These are phyloP conservation scores for Micrasema longulum DNA, from an alignment of 1,140 invertebrate species.

Conservation along the genomic window DNA sequence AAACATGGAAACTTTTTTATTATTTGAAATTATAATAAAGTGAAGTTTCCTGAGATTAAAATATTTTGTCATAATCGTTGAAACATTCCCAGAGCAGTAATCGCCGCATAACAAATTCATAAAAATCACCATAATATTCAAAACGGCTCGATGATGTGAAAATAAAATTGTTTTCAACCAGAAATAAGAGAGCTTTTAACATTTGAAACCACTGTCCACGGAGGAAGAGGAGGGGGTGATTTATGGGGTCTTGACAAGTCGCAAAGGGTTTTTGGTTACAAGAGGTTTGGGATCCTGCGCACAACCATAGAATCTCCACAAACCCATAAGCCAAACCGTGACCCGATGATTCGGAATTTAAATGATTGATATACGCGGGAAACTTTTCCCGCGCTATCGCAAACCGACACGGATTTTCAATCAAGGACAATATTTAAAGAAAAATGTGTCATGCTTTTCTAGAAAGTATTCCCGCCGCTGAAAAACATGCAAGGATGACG, in stretches of 20 bases:
- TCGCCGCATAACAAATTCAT: too few species aligned
- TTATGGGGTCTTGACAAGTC: constrained; percentile 34
- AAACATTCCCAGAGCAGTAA: too few species aligned
- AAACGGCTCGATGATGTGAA: too few species aligned
- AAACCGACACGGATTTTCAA: constrained; percentile 31
- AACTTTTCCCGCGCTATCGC: constrained; percentile 25
- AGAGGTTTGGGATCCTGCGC: neutral
- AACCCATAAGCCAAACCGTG: constrained; percentile 30
- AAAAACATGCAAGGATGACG: constrained; percentile 16
- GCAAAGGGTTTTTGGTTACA: constrained; percentile 11
- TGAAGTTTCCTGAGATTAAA: too few species aligned
- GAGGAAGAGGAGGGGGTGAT: constrained; percentile 21
- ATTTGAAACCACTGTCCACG: constrained; percentile 25
- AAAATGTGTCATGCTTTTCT: constrained; percentile 33
- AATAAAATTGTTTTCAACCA: constrained; percentile 11
- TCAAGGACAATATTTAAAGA: constrained; percentile 38
- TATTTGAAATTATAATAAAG: too few species aligned
- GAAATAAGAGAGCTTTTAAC: constrained; percentile 21
- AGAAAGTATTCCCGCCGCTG: neutral
- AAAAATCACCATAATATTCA: too few species aligned
- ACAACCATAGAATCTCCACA: too few species aligned
- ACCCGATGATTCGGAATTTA: constrained; percentile 40
- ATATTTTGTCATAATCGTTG: too few species aligned
- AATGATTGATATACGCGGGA: constrained; percentile 35
- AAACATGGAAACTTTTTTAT: too few species aligned